A percentile compares a stretch with the other conserved stretches of the same genome.
These are phyloP conservation scores for Melanostigma gelatinosum DNA, from an alignment of 2,113 vertebrate genomes.

Conservation along the genomic window DNA sequence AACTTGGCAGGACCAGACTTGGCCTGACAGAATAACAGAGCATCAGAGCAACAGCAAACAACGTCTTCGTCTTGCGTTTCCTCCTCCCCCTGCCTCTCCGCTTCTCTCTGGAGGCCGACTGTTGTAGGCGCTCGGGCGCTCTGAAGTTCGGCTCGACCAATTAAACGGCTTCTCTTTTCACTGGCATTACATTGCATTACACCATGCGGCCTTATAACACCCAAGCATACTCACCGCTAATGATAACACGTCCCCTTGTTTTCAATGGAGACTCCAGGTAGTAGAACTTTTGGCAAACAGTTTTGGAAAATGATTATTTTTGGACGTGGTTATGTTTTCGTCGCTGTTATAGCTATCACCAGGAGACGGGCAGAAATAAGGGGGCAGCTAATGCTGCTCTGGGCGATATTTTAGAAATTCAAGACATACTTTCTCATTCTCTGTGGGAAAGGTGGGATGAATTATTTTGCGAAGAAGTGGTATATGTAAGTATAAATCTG, in stretches of 20 bases:
- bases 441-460: slow-evolving; percentile 59
- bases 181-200: slow-evolving; percentile 40
- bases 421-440: slow-evolving; percentile 71
- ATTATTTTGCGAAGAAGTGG: slow-evolving; percentile 36
- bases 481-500: slow-evolving; percentile 64
- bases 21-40: slow-evolving; percentile 69
- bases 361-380: slow-evolving; percentile 71
- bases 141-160: slow-evolving; percentile 35
- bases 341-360: slow-evolving; percentile 59
- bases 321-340: slow-evolving; percentile 74
- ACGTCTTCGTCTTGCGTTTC: slow-evolving; percentile 28
- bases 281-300: slow-evolving; percentile 62
- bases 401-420: slow-evolving; percentile 66
- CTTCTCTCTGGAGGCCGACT: slow-evolving; percentile 32
- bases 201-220: slow-evolving; percentile 25
- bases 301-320: slow-evolving; percentile 74
- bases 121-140: slow-evolving; percentile 23
- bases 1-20: slow-evolving; percentile 69
- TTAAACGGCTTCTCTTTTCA: slow-evolving; percentile 47
- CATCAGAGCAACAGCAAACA: slow-evolving; percentile 41
- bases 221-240: slow-evolving; percentile 33
- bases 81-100: slow-evolving; percentile 24
- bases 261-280: slow-evolving; percentile 45
- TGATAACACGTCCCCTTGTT: slow-evolving; percentile 53
- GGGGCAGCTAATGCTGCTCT: slow-evolving; percentile 48